Percentiles rank a stretch among this genome's conserved stretches.
Evolutionary conservation across 1,140 invertebrate genomes (phyloP).

Genomic region (Subanguina moxae): DNA sequence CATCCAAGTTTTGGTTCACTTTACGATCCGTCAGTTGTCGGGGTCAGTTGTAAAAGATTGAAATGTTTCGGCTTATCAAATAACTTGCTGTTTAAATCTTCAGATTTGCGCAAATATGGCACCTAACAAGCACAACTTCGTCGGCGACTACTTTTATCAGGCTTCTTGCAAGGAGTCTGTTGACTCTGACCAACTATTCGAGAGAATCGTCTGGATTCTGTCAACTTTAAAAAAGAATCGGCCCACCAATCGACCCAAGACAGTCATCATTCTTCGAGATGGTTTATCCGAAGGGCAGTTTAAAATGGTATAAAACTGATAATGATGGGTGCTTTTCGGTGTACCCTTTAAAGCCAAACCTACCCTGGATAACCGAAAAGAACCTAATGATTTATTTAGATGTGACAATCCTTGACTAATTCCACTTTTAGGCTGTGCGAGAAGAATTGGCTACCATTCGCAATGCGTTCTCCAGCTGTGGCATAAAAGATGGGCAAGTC

Average conservation of each 20-base stretch:
- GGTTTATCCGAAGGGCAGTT: slow-evolving; percentile 29
- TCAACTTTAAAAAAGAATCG: slow-evolving; percentile 10
- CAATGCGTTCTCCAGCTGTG: slow-evolving; percentile 2
- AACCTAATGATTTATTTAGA: too few relatives aligned
- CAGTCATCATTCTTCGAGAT: slow-evolving; percentile 21
- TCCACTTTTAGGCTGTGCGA: slow-evolving; percentile 9
- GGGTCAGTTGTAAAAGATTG: slow-evolving; percentile 23
- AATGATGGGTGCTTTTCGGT: neutral
- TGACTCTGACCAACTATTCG: slow-evolving; percentile 21
- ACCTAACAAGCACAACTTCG: slow-evolving; percentile 20
- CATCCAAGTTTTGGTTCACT: neutral
- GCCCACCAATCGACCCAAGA: neutral
- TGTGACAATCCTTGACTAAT: neutral
- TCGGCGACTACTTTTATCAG: slow-evolving; percentile 32
- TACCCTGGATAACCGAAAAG: too few relatives aligned
- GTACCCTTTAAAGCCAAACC: neutral
- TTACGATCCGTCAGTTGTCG: slow-evolving; percentile 29
- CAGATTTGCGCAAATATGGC: slow-evolving; percentile 32
- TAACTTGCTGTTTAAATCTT: neutral
- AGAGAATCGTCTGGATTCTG: slow-evolving; percentile 20
- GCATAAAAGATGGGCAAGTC: neutral
- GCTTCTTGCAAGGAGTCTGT: slow-evolving; percentile 18
- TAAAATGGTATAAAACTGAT: slow-evolving; percentile 11
- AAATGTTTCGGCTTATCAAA: too few relatives aligned
- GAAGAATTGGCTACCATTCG: neutral